Percentiles rank a stretch among this genome's conserved stretches.
These are phyloP conservation scores for Pherbina coryleti DNA, from an alignment of 2,888 invertebrate genomes.

Conservation along the genomic window DNA sequence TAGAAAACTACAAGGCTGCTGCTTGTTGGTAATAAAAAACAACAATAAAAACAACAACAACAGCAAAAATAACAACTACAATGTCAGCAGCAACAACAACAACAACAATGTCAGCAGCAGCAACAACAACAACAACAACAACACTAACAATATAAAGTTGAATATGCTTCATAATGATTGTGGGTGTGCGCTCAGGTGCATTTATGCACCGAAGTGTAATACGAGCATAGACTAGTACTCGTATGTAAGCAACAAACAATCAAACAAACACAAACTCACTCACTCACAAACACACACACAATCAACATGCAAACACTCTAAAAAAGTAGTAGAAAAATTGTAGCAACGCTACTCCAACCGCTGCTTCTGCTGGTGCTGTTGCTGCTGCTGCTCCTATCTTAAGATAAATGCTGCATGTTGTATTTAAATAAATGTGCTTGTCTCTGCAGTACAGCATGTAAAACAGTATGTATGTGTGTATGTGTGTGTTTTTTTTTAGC, in stretches of 20 bases:
- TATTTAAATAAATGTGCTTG: neutral
- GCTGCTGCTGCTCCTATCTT: neutral
- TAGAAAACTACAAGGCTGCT: no score
- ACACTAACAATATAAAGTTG: neutral
- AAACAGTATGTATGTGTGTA: neutral
- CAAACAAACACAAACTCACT: neutral
- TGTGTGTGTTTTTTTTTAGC: no score
- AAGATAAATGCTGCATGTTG: neutral
- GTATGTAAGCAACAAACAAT: neutral
- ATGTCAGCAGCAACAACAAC: neutral
- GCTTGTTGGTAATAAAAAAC: slow-evolving; percentile 44
- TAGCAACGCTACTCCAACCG: no score
- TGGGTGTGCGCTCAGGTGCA: slow-evolving; percentile 10
- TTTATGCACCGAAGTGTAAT: slow-evolving; percentile 15
- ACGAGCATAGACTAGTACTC: neutral
- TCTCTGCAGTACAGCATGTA: neutral
- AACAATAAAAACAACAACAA: slow-evolving; percentile 36
- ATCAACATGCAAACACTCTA: neutral
- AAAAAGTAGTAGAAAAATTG: neutral
- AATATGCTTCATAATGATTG: slow-evolving; percentile 11
- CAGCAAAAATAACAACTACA: slow-evolving; percentile 1
- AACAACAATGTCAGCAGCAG: no score
- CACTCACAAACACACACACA: no score
- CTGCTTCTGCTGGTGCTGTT: neutral
- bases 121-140: slow-evolving; percentile 3